phyloP scores from a whole-genome alignment of 1,140 invertebrate genomes.

The Oncopeltus fasciatus region DNA sequence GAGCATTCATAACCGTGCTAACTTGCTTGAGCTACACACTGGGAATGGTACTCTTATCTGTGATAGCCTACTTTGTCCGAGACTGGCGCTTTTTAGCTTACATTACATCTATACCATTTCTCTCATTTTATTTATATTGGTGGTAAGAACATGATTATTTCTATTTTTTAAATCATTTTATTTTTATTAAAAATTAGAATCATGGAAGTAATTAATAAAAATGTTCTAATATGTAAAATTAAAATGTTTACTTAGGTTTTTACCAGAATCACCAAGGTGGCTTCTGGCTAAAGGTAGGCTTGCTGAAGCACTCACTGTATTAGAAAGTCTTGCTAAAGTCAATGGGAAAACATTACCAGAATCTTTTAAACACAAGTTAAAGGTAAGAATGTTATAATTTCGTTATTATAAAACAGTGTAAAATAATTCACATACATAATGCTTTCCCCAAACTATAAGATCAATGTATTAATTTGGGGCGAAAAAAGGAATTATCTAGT shows the following conservation, averaged over 20 bases:
- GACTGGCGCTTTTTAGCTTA: conserved; percentile 67
- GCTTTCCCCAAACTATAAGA: too few relatives aligned
- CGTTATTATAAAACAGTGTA: too few relatives aligned
- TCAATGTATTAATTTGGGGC: too few relatives aligned
- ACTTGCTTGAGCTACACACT: conserved; percentile 79
- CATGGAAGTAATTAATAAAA: too few relatives aligned
- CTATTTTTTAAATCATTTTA: background rate
- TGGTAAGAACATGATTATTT: too few relatives aligned
- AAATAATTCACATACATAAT: too few relatives aligned
- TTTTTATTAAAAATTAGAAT: background rate
- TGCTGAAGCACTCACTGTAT: conserved; percentile 59
- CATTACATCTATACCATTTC: conserved; percentile 67
- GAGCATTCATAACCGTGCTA: conserved; percentile 80
- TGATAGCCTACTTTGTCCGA: conserved; percentile 63
- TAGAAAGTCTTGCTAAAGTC: conserved; percentile 56
- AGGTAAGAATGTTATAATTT: too few relatives aligned
- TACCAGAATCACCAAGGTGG: conserved; percentile 78
- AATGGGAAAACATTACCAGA: conserved; percentile 61
- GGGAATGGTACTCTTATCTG: conserved; percentile 64
- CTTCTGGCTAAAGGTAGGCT: conserved; percentile 60
- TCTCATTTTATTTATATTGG: conserved; percentile 71
- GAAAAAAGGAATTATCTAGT: too few relatives aligned
- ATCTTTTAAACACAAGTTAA: conserved; percentile 53
- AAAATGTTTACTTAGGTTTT: conserved; percentile 37
- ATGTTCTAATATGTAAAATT: too few relatives aligned